Evolutionary conservation across 2,888 invertebrate species (phyloP).

Genomic region (Mylabris sibirica): DNA sequence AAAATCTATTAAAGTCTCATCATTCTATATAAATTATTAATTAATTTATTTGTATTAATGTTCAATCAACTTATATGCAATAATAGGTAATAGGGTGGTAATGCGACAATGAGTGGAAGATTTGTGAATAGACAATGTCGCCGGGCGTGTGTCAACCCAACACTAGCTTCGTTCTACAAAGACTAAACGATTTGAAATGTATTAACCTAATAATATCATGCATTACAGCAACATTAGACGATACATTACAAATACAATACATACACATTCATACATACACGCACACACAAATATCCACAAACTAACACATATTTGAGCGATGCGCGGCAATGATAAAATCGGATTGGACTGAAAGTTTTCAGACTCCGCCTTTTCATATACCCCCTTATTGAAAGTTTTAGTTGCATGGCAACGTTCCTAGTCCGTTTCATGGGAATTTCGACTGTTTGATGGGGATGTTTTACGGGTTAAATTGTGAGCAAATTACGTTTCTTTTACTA

Average conservation of each 20-base stretch:
- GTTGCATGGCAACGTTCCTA: constrained; percentile 52
- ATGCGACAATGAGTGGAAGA: constrained; percentile 12
- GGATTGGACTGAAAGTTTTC: constrained; percentile 54
- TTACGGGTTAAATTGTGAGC: constrained; percentile 35
- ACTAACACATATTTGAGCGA: constrained; percentile 51
- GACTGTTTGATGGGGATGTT: constrained; percentile 42
- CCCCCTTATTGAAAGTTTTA: constrained; percentile 45
- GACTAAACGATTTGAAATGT: constrained; percentile 62
- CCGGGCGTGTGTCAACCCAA: constrained; percentile 41
- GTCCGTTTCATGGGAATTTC: constrained; percentile 46
- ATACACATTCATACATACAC: neutral
- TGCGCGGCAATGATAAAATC: constrained; percentile 51
- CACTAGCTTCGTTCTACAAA: constrained; percentile 56
- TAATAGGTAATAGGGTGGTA: neutral
- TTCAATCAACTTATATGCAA: too few species aligned
- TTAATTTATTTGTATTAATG: too few species aligned
- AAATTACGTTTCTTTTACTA: constrained; percentile 14
- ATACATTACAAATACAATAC: constrained; percentile 52
- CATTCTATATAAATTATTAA: neutral
- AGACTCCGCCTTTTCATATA: constrained; percentile 48
- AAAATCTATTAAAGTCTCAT: constrained; percentile 6
- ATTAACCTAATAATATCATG: constrained; percentile 62
- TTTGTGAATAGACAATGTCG: constrained; percentile 14
- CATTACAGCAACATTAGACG: constrained; percentile 63
- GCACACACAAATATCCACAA: neutral